Base-by-base conservation (phyloP, 2,113 vertebrate species). In the Poeciliopsis retropinna region DNA sequence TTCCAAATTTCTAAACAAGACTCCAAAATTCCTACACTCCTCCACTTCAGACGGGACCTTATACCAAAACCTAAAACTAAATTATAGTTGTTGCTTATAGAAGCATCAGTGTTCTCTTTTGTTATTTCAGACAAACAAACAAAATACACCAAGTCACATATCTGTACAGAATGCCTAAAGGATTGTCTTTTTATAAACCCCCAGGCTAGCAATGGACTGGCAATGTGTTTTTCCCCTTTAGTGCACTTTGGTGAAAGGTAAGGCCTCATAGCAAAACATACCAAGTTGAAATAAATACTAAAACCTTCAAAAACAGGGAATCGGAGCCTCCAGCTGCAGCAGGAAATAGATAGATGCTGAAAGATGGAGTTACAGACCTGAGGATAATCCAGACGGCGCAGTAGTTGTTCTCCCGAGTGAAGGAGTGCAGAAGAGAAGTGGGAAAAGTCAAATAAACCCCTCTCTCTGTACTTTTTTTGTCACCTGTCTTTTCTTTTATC, bases 361-460 rank as follows among this genome's bases (percentile, higher is more conserved):
- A 74, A 66, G 72, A 77, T 66, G 71, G 73, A 82, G 73, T 13
- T 70, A 67, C 64, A 80, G 72, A 67, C 67, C 29, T 77, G 60
- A 37, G 73, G 83, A 81, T 87, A 90, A 91, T 88, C 90, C 78
- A 22, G 44, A 64, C 65, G 37, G 67, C 70, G 72, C 70, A 67
- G 44, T 6, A 76, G 79, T 76, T 57, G 5, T 47, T 72, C 70
- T 79, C 80, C 77, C 62, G 32, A 60, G 75, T 85, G 72, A 67
- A 72, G 73, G 68, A 62, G 64, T 63, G 68, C 28, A 7, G 61
- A 64, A 47, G 73, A 29, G 69, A 79, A 79, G 80, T 64, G 69
- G 70, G 64, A 74, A 73, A 84, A 89, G 78, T 80, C 78, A 82
- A 88, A 87, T 79, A 82, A 88, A 88, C 68, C 85, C 81, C 70